Conservation (phyloP, 2,888 invertebrate species). For the Microchrysa polita region DNA sequence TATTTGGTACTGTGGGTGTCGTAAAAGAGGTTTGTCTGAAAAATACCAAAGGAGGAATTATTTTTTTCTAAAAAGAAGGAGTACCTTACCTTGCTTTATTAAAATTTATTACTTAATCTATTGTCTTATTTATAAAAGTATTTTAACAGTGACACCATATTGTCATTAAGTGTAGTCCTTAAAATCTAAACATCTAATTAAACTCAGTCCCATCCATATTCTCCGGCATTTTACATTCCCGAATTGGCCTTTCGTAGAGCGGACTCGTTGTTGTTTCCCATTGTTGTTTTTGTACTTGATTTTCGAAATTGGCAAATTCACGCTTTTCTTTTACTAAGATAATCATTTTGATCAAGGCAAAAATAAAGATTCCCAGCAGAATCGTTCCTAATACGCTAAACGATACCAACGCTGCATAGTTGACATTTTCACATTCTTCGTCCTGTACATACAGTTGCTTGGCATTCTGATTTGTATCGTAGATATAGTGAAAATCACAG, state of each 20-base stretch:
- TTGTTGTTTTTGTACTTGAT: constrained; percentile 61
- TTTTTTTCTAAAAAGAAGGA: too few species aligned
- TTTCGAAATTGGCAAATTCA: constrained; percentile 67
- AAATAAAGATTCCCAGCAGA: constrained; percentile 65
- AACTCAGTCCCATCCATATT: constrained; percentile 37
- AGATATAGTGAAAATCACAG: constrained; percentile 60
- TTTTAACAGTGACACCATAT: too few species aligned
- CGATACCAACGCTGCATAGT: constrained; percentile 55
- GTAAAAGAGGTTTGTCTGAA: too few species aligned
- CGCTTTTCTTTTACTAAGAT: constrained; percentile 66
- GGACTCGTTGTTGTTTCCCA: constrained; percentile 67
- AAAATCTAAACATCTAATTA: constrained; percentile 5
- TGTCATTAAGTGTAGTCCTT: too few species aligned
- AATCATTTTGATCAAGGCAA: constrained; percentile 64
- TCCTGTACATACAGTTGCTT: constrained; percentile 56
- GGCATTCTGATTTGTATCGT: constrained; percentile 54
- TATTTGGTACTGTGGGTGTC: too few species aligned
- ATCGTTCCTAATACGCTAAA: constrained; percentile 66
- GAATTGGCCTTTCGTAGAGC: constrained; percentile 71
- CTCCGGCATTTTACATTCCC: constrained; percentile 68
- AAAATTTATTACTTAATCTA: too few species aligned
- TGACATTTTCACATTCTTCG: constrained; percentile 55
- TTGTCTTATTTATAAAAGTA: too few species aligned
- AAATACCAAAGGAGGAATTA: too few species aligned
- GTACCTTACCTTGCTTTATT: too few species aligned